These are phyloP conservation scores for Xyliphius kryptos DNA, from an alignment of 2,113 vertebrate species.

Conservation along the genomic window DNA sequence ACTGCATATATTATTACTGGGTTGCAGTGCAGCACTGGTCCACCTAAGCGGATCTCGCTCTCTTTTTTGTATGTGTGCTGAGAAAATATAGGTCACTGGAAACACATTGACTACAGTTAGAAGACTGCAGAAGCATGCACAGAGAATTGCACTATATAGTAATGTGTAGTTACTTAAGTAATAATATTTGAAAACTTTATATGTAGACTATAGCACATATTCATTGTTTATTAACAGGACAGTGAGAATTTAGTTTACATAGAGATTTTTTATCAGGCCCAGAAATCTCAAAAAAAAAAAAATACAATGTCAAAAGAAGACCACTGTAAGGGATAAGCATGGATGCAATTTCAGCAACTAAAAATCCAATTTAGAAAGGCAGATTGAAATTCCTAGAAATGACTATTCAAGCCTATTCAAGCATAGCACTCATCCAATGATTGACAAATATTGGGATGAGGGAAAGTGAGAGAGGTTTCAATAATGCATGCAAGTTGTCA, in stretches of 20 bases:
- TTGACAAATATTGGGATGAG: not conserved
- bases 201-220: not conserved
- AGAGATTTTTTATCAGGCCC: not conserved
- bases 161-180: slow-evolving; percentile 26
- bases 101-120: not conserved
- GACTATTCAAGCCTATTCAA: not conserved
- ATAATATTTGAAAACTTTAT: not conserved
- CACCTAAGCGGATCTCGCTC: not conserved
- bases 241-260: not conserved
- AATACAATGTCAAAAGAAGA: not conserved
- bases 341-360: not conserved
- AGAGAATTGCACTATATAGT: not conserved
- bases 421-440: not conserved
- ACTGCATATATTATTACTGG: not conserved
- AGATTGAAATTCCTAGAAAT: not conserved
- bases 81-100: not conserved
- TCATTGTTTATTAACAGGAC: too few species aligned
- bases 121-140: not conserved
- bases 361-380: not conserved
- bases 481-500: slow-evolving; percentile 54
- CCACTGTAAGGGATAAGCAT: slow-evolving; percentile 11
- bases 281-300: not conserved
- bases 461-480: slow-evolving; percentile 34
- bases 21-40: not conserved
- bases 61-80: not conserved